phyloP scores from a whole-genome alignment of 2,113 vertebrate species.

The Pyrgilauda ruficollis region DNA sequence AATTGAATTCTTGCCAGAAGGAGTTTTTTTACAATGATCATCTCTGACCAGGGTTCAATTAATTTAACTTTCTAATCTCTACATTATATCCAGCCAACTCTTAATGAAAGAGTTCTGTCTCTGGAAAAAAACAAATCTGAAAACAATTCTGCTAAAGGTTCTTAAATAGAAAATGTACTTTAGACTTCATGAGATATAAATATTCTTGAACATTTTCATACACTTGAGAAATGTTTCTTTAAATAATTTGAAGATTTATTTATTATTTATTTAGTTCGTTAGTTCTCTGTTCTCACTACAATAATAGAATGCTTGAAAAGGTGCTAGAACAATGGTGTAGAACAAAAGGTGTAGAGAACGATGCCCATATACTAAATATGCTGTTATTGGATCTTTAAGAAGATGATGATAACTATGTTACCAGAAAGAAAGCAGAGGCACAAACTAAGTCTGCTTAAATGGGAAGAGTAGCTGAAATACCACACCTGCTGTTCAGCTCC shows the following conservation, averaged over 20 bases:
- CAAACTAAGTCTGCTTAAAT: not conserved
- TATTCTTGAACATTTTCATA: not conserved
- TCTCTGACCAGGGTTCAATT: not conserved
- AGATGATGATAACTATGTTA: not conserved
- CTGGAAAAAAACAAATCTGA: not conserved
- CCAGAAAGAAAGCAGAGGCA: not conserved
- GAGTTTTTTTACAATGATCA: not conserved
- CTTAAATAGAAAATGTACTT: not conserved
- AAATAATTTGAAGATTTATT: not conserved
- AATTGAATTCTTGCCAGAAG: not conserved
- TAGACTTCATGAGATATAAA: not conserved
- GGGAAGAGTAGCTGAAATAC: not conserved
- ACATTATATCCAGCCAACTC: not conserved
- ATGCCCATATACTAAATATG: not conserved
- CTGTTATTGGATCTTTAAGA: not conserved
- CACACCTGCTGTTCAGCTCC: not conserved
- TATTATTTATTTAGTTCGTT: not conserved
- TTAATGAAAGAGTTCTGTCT: not conserved
- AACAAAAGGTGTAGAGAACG: not conserved
- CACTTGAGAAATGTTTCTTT: not conserved
- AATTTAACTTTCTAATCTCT: not conserved
- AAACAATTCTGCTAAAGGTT: not conserved
- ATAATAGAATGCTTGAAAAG: not conserved
- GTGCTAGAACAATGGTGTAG: not conserved
- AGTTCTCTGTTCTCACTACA: not conserved